phyloP scores from a whole-genome alignment of 2,888 invertebrate species.

The Petrolisthes cinctipes region DNA sequence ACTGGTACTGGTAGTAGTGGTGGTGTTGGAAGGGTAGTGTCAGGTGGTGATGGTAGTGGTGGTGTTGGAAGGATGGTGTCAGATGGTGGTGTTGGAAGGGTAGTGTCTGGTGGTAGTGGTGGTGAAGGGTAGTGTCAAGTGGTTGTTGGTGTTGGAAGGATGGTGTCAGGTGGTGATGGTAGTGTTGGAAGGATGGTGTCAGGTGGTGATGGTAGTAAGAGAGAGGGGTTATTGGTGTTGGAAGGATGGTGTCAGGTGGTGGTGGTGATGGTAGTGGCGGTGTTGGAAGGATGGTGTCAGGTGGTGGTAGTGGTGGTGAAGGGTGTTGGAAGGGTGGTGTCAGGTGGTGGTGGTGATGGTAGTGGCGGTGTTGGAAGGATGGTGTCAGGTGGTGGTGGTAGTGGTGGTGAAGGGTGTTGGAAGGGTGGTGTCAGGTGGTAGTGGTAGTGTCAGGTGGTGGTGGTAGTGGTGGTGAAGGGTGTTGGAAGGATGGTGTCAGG shows the following conservation, averaged over 20 bases:
- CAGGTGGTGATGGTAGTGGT: not conserved
- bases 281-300: not conserved
- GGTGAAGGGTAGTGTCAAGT: not conserved
- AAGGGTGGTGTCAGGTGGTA: not conserved
- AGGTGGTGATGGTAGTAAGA: not conserved
- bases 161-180: not conserved
- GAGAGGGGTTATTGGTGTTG: not conserved
- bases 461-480: not conserved
- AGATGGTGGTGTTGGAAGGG: not conserved
- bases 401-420: not conserved
- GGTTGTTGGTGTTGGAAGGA: not conserved
- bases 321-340: not conserved
- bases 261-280: not conserved
- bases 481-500: not conserved
- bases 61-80: not conserved
- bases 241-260: not conserved
- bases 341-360: not conserved
- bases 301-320: not conserved
- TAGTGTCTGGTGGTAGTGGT: not conserved
- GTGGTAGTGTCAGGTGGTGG: not conserved
- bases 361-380: not conserved
- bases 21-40: not conserved
- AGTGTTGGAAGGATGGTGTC: not conserved
- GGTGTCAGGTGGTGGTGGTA: not conserved
- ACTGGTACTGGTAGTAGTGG: not conserved